Evolutionary conservation across 2,888 invertebrate genomes (phyloP), one percentile per base, ranked within the genome.

Genomic region (Saturnia pavonia): DNA sequence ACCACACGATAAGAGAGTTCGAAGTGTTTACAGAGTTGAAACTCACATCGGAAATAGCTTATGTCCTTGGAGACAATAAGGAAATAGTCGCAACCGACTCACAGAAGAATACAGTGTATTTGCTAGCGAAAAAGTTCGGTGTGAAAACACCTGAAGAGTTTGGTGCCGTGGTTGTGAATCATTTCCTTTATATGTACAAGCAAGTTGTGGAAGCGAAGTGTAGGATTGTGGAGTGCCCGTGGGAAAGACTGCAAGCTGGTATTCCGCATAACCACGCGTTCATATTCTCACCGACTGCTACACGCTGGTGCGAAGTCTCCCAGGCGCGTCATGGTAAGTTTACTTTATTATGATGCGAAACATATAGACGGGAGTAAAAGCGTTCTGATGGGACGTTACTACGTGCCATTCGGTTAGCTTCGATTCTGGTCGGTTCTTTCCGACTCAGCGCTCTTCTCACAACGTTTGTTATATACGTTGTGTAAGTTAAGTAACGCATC

Each of bases 71-170:
- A n/a, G 96, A 97, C 88, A 97, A 97, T 83, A 95, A 95, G 69
- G 96, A 97, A 82, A 96, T 97, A 73, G 96, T 97, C 25, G 97
- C 97, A 16, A 97, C 97, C 0, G 97, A 97, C 82, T 96, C 97
- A 0, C 97, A 97, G 85, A 97, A 97, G 89, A 97, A 97, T 83
- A 97, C 97, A 1, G 96, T 97, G 54, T 97, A 97, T 83, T 88
- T 97, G 57, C 86, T 97, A 77, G 97, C 97, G 11, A 97, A 97
- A 83, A 96, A 97, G 80, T 94, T 96, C 83, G 97, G 97, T 68
- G 95, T 97, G 45, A 95, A 96, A 78, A 96, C 96, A 42, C 96
- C 97, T 0, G 97, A 97, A 86, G 96, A 96, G 80, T 97, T 97
- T 84, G 97, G 95, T 0, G 91, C 97, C 27, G 88, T 96, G n/a